Base-by-base conservation (phyloP, 2,113 vertebrate species). In the Fregetta grallaria region DNA sequence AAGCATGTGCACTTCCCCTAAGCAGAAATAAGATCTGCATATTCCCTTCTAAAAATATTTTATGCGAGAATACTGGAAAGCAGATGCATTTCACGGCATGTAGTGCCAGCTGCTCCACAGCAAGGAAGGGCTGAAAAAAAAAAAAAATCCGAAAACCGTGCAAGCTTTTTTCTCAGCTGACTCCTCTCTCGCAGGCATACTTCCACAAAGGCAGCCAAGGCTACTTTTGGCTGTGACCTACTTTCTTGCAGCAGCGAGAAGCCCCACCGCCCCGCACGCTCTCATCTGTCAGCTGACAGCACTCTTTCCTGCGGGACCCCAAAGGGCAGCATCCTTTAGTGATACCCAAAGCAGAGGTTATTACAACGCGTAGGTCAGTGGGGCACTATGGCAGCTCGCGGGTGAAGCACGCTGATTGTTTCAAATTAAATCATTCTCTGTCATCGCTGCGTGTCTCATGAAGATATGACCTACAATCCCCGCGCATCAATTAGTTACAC, bases 141-240 rank as follows among this genome's bases (percentile, higher is more conserved):
- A 92, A 82, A 13, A 53, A 67, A 88, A 89, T 0, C 44, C 76
- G 18, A 34, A 88, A 56, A 5, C 38, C 10, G 5, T 50, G 40
- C 11, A 10, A 58, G 90, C 86, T 89, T 68, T 74, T 38, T 65
- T 90, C 68, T 72, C 70, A 91, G 93, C 96, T 88, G 86, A 79
- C 73, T 87, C 94, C 62, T 77, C 80, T 76, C 82, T 90, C 22
- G 0, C 74, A 88, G 86, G 92, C 74, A 85, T 75, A 21, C 86
- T 90, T 87, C 80, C 83, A 76, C 70, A 63, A 32, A 67, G 79
- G 77, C 90, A 90, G 94, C 94, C 93, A 76, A 92, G 94, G 90
- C 94, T 93, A 82, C 97, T 94, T 93, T 90, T 83, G 97, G 96
- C 96, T 86, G 6, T 91, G 96, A 96, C 97, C 97, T 96, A 96